Conservation (phyloP, 1,140 invertebrate species). For the Bombus superbus region DNA sequence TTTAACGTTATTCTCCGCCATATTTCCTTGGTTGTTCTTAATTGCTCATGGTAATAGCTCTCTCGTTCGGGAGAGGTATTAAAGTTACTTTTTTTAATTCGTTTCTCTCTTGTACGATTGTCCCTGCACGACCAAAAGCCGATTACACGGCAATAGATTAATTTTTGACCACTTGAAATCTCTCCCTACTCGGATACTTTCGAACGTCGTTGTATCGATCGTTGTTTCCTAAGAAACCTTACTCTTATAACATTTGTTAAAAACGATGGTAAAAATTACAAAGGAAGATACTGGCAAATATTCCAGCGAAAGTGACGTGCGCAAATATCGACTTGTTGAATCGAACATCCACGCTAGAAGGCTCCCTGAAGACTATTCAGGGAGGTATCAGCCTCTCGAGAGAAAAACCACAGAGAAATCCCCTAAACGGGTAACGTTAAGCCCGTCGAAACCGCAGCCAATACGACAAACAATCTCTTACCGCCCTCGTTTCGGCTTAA, state of each 20-base stretch:
- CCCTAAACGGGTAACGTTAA: conserved; percentile 73
- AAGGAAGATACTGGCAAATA: background rate
- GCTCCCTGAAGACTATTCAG: background rate
- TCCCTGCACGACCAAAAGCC: conserved; percentile 77
- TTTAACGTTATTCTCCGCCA: background rate
- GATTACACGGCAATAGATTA: conserved; percentile 80
- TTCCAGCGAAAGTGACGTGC: background rate
- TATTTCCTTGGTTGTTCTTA: background rate
- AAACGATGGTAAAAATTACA: background rate
- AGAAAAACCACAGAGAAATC: conserved; percentile 48
- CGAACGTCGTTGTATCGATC: conserved; percentile 22
- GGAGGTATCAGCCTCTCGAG: conserved; percentile 15
- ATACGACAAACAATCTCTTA: conserved; percentile 82
- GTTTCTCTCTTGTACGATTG: conserved; percentile 66
- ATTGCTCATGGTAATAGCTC: background rate
- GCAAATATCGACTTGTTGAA: conserved; percentile 56
- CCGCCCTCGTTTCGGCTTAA: conserved; percentile 77
- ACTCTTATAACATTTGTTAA: background rate
- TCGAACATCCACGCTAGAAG: conserved; percentile 1
- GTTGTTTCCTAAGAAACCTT: background rate
- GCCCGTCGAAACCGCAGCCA: conserved; percentile 75
- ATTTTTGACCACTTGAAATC: conserved; percentile 70
- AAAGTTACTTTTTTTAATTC: conserved; percentile 58
- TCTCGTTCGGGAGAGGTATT: background rate
- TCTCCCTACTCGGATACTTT: background rate